Evolutionary conservation across 2,797 vertebrate species (phyloP).

Genomic region (Sebastolobus altivelis): DNA sequence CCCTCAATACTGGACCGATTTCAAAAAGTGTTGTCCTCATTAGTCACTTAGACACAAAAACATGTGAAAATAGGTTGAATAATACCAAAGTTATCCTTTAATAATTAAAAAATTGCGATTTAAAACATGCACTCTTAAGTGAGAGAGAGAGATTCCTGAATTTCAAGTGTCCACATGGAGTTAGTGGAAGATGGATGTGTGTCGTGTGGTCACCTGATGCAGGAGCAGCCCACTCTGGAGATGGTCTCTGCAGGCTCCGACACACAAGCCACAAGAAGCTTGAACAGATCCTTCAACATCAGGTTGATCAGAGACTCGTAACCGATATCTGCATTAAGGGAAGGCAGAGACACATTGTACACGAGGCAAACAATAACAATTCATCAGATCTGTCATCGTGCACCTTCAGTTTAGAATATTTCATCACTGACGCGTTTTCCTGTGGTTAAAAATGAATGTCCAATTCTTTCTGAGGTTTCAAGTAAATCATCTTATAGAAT

Average conservation of each 20-base stretch:
- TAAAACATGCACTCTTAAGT: background rate
- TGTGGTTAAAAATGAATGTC: background rate
- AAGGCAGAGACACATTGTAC: background rate
- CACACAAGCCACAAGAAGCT: conserved; percentile 93
- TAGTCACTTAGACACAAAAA: too few species aligned
- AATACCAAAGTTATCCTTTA: too few species aligned
- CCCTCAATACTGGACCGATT: too few species aligned
- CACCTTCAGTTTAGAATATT: background rate
- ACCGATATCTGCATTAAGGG: conserved; percentile 87
- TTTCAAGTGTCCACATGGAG: background rate
- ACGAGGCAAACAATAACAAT: background rate
- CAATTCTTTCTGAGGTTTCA: too few species aligned
- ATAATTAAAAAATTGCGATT: too few species aligned
- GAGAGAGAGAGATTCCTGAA: background rate
- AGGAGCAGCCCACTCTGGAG: conserved; percentile 98
- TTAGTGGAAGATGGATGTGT: background rate
- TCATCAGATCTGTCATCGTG: background rate
- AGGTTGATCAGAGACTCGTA: conserved; percentile 95
- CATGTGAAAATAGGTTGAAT: too few species aligned
- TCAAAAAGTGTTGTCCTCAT: too few species aligned
- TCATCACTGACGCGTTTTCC: background rate
- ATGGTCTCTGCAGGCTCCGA: conserved; percentile 97
- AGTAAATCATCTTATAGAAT: background rate
- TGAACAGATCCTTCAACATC: conserved; percentile 97
- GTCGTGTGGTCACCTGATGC: conserved; percentile 90